Conservation (phyloP, 2,888 invertebrate genomes). For the Aethes cnicana region DNA sequence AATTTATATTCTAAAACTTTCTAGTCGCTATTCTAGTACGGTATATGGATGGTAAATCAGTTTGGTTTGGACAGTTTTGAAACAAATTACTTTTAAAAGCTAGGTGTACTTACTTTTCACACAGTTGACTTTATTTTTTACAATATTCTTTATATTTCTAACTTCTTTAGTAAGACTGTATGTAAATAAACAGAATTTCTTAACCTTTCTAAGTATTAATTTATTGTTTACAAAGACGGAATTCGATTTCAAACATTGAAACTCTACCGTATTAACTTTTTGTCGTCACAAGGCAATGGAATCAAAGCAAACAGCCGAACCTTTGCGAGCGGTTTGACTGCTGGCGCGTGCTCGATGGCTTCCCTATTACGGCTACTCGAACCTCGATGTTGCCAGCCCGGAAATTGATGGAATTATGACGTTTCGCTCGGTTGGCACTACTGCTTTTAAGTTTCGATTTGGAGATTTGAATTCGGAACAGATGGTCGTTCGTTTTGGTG, state of each 20-base stretch:
- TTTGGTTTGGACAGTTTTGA: conserved; percentile 1
- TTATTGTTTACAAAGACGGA: conserved; percentile 6
- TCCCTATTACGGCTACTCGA: conserved; percentile 41
- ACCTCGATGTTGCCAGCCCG: conserved; percentile 47
- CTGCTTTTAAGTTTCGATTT: conserved; percentile 27
- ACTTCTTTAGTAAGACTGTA: no score
- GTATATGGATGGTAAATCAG: conserved; percentile 1
- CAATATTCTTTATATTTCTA: no score
- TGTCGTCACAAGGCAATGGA: conserved; percentile 29
- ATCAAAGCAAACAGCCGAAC: conserved; percentile 29
- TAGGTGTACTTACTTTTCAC: no score
- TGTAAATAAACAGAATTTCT: no score
- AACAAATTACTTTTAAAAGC: no score
- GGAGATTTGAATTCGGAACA: conserved; percentile 1
- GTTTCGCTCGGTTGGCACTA: conserved; percentile 27
- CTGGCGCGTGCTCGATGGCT: conserved; percentile 51
- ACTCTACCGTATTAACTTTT: conserved; percentile 24
- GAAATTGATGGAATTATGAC: conserved; percentile 55
- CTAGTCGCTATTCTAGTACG: conserved; percentile 26
- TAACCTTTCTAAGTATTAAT: no score
- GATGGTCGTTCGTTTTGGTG: conserved; percentile 2
- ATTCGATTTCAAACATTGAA: conserved; percentile 16
- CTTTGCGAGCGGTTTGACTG: conserved; percentile 39
- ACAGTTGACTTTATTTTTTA: no score
- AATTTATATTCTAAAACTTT: conserved; percentile 37